Evolutionary conservation across 2,888 invertebrate genomes (phyloP).

Genomic region (Ypsolopha scabrella): DNA sequence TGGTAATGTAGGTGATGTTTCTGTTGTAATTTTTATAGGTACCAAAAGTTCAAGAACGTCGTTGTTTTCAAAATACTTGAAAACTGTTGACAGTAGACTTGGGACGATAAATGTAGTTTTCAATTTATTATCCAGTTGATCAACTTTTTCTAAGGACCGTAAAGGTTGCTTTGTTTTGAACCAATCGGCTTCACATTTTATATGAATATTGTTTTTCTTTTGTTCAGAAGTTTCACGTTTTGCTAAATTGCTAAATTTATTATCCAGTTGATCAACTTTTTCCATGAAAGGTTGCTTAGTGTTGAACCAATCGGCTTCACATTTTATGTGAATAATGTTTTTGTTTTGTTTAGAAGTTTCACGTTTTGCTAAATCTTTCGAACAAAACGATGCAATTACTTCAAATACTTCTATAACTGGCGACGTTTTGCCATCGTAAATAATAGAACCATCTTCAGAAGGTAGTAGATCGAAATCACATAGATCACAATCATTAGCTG

Average conservation of each 20-base stretch:
- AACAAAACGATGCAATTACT: slow-evolving; percentile 16
- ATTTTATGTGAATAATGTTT: slow-evolving; percentile 5
- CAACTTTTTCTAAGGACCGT: background rate
- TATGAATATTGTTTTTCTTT: background rate
- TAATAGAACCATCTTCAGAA: too few relatives aligned
- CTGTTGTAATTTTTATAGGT: background rate
- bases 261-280: slow-evolving; percentile 14
- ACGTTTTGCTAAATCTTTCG: background rate
- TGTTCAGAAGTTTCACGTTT: background rate
- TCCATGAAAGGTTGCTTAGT: slow-evolving; percentile 12
- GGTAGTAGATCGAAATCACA: background rate
- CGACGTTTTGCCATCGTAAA: slow-evolving; percentile 19
- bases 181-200: slow-evolving; percentile 17
- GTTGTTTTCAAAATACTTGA: slow-evolving; percentile 14
- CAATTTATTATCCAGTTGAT: slow-evolving; percentile 14
- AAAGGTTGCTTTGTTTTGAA: slow-evolving; percentile 12
- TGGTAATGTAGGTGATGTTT: too few relatives aligned
- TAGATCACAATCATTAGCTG: background rate
- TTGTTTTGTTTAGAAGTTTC: background rate
- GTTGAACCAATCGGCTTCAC: slow-evolving; percentile 17
- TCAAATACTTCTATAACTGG: slow-evolving; percentile 37
- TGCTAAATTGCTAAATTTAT: slow-evolving; percentile 7
- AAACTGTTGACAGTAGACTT: slow-evolving; percentile 9
- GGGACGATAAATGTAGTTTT: slow-evolving; percentile 8
- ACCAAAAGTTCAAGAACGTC: background rate